These are phyloP conservation scores for Elysia crispata DNA, from an alignment of 2,888 invertebrate species.

Conservation along the genomic window DNA sequence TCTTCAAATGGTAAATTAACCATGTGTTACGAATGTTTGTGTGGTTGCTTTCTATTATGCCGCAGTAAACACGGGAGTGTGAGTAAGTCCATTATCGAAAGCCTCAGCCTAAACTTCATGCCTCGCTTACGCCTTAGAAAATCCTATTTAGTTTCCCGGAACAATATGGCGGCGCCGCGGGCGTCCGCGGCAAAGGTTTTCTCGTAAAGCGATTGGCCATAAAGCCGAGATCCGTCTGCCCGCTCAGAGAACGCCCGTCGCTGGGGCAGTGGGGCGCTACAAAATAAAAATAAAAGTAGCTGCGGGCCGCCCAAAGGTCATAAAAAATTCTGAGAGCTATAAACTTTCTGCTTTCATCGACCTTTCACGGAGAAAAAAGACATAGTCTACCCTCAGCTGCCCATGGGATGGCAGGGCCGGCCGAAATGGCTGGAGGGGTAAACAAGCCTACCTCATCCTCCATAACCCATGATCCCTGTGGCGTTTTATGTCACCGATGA, in stretches of 20 bases:
- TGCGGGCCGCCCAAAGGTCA: background rate
- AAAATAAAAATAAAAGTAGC: slow-evolving; percentile 15
- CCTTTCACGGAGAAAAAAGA: too few relatives aligned
- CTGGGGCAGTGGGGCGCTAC: background rate
- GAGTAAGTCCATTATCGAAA: background rate
- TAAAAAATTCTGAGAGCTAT: background rate
- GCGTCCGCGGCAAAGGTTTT: slow-evolving; percentile 15
- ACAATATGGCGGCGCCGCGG: slow-evolving; percentile 29
- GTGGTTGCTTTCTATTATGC: background rate
- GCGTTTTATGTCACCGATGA: slow-evolving; percentile 11
- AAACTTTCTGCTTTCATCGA: slow-evolving; percentile 2
- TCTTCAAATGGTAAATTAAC: too few relatives aligned
- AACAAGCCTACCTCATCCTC: too few relatives aligned
- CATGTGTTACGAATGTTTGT: too few relatives aligned
- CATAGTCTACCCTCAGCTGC: too few relatives aligned
- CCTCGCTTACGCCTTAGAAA: slow-evolving; percentile 11
- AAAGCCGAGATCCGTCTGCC: background rate
- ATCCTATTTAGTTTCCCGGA: background rate
- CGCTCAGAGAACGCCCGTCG: background rate
- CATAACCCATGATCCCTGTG: background rate
- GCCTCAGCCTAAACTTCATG: background rate
- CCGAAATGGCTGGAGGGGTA: too few relatives aligned
- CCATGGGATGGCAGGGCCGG: too few relatives aligned
- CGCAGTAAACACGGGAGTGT: slow-evolving; percentile 24
- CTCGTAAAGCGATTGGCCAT: slow-evolving; percentile 29